A percentile compares a stretch with the other conserved stretches of the same genome.
Evolutionary conservation across 2,888 invertebrate species (phyloP).

Genomic region (Deilephila elpenor): DNA sequence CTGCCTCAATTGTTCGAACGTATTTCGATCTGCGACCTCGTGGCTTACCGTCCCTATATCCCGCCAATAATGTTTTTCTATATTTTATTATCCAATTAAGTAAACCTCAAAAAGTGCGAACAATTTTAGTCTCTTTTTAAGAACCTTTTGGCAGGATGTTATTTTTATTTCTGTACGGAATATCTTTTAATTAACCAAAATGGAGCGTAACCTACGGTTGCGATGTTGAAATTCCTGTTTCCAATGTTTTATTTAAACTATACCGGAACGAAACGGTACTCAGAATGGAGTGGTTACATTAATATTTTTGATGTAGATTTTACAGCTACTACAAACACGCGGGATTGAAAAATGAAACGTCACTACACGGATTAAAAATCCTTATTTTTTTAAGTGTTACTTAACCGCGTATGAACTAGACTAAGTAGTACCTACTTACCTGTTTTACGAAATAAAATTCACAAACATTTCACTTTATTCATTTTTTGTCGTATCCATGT

Average conservation of each 20-base stretch:
- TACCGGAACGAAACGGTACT: not conserved
- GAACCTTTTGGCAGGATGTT: not conserved
- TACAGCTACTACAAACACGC: not conserved
- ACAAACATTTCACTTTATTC: too few species aligned
- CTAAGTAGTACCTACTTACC: too few species aligned
- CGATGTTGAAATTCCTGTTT: not conserved
- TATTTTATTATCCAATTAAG: not conserved
- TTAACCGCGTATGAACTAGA: too few species aligned
- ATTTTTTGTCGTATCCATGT: too few species aligned
- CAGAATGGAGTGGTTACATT: not conserved
- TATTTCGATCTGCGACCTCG: too few species aligned
- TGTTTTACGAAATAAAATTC: too few species aligned
- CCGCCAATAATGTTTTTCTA: too few species aligned
- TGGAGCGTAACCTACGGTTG: not conserved
- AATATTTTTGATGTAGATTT: not conserved
- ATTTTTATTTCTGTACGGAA: not conserved
- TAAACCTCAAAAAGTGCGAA: not conserved
- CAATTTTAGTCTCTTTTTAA: constrained; percentile 3
- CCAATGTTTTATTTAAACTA: not conserved
- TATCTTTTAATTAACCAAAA: constrained; percentile 29
- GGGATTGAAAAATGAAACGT: not conserved
- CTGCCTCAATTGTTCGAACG: too few species aligned
- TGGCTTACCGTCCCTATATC: too few species aligned
- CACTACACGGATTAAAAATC: not conserved
- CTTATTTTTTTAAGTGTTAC: too few species aligned